Percentiles rank a stretch among this genome's conserved stretches.
Evolutionary conservation across 1,140 invertebrate genomes (phyloP).

Genomic region (Nephotettix cincticeps): DNA sequence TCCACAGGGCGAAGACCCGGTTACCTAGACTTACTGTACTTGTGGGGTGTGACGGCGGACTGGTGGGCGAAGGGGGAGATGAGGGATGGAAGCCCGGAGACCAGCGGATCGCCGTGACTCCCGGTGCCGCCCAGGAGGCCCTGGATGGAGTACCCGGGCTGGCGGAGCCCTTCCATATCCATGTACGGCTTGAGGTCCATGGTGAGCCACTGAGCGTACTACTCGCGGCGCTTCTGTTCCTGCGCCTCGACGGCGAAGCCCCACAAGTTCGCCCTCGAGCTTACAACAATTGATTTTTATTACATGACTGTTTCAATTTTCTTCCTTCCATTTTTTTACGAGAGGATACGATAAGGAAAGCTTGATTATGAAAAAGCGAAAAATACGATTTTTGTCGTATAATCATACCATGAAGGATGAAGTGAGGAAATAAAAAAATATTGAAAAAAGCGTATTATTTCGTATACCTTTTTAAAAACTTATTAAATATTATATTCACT

Average conservation of each 20-base stretch:
- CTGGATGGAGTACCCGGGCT: slow-evolving; percentile 21
- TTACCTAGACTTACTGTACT: slow-evolving; percentile 22
- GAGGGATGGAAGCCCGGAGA: slow-evolving; percentile 21
- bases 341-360: too few species aligned
- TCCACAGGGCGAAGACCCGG: too few species aligned
- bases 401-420: too few species aligned
- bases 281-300: slow-evolving; percentile 18
- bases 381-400: too few species aligned
- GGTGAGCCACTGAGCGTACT: neutral
- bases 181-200: slow-evolving; percentile 30
- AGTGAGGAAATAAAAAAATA: too few species aligned
- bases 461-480: too few species aligned
- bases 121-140: slow-evolving; percentile 8
- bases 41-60: neutral
- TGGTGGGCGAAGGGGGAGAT: slow-evolving; percentile 20
- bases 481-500: too few species aligned
- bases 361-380: too few species aligned
- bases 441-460: too few species aligned
- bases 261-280: neutral
- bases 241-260: neutral
- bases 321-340: neutral
- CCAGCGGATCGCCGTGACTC: slow-evolving; percentile 20
- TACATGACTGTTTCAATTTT: slow-evolving; percentile 14
- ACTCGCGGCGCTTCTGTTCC: too few species aligned
- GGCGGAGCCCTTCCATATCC: slow-evolving; percentile 19